These are phyloP conservation scores for Pedionomus torquatus DNA, from an alignment of 2,113 vertebrate genomes.

Conservation along the genomic window DNA sequence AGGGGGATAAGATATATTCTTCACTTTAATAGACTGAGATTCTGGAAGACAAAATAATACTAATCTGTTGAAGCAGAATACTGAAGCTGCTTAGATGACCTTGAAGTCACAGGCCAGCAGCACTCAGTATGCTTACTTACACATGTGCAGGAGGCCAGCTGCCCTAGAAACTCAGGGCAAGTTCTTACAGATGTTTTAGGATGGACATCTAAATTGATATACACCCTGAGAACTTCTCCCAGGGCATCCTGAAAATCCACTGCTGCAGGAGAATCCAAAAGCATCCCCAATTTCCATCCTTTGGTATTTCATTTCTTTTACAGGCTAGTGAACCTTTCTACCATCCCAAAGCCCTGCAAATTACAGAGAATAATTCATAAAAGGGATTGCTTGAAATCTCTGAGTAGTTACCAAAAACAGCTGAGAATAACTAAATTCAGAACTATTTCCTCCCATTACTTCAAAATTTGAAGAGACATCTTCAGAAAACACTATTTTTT, in stretches of 20 bases:
- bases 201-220: background rate
- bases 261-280: background rate
- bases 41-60: background rate
- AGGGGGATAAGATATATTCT: background rate
- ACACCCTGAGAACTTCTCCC: background rate
- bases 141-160: background rate
- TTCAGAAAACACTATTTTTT: background rate
- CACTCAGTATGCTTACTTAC: background rate
- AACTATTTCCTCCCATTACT: background rate
- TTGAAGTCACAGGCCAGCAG: background rate
- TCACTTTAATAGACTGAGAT: background rate
- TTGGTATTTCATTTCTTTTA: background rate
- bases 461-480: background rate
- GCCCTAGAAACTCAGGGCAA: background rate
- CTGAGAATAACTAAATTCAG: background rate
- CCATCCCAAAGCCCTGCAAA: background rate
- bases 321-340: background rate
- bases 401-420: background rate
- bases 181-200: background rate
- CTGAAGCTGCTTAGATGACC: background rate
- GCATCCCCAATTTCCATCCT: background rate
- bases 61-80: background rate
- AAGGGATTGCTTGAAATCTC: background rate
- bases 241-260: background rate
- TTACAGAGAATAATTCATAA: background rate